Base-by-base conservation (phyloP, 1,140 invertebrate species). In the Drosophila ironensis region DNA sequence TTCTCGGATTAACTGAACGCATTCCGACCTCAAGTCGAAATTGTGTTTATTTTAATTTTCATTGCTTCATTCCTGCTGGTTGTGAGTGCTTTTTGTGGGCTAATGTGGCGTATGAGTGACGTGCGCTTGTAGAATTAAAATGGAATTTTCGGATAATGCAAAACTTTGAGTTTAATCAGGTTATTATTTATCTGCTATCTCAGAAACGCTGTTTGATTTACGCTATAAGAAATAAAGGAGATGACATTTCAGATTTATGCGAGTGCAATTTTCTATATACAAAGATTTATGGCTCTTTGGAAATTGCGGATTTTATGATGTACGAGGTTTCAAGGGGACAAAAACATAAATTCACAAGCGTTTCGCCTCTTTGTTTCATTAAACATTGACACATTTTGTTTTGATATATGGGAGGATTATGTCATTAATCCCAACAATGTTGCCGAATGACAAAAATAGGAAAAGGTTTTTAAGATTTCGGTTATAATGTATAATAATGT, bases 51-150 rank as follows among this genome's bases (percentile, higher is more conserved):
- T 51, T 64, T 27, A 41, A 40, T 67, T 67, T 64, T 33, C 48
- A 54, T 42, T 66, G 48, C 50, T 25, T 11, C 24, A 50, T 68
- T 59, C n/a, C n/a, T n/a, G n/a, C n/a, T 70, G 42, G 41, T 44
- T 27, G 48, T 24, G 33, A 5, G 22, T 37, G 35, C 6, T 19
- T 17, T 33, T 48, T 11, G 35, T 14, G 17, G 48, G 47, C 47
- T 76, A 72, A 77, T 72, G 53, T 72, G 72, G 53, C 72, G 50
- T 56, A 51, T 60, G 72, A 76, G 56, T 70, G 72, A 76, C 72
- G 47, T 50, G 28, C 30, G 35, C 52, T 59, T 41, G 45, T 60
- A 20, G 53, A 76, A 76, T 76, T 76, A 71, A 71, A 66, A 64
- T 19, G 27, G 48, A 14, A 11, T 25, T 64, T 64, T 64, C 4